A percentile compares a stretch with the other conserved stretches of the same genome.
These are phyloP conservation scores for Menura novaehollandiae DNA, from an alignment of 2,113 vertebrate genomes.

Conservation along the genomic window DNA sequence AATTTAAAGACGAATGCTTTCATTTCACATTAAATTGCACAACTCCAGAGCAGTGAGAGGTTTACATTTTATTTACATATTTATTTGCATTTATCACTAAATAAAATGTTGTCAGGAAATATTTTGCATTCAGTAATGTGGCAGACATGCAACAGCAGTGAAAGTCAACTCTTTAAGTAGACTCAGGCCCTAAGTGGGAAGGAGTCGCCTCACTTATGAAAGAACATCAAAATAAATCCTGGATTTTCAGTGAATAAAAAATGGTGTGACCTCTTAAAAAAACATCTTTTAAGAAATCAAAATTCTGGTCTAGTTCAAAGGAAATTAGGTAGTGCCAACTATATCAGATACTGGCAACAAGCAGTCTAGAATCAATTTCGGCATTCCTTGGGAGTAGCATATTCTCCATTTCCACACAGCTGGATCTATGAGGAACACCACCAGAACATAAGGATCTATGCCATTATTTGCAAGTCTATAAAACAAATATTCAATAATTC, in stretches of 20 bases:
- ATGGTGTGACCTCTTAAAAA: background rate
- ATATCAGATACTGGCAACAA: background rate
- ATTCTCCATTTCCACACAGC: background rate
- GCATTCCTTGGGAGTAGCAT: background rate
- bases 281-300: background rate
- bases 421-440: background rate
- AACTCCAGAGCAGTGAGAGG: background rate
- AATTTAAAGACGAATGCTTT: background rate
- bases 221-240: background rate
- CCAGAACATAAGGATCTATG: background rate
- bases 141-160: background rate
- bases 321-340: background rate
- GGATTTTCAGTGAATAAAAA: background rate
- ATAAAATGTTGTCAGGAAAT: background rate
- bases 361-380: background rate
- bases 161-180: background rate
- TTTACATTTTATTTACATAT: background rate
- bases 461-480: constrained; percentile 40
- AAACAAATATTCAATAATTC: constrained; percentile 56
- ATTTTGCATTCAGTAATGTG: background rate
- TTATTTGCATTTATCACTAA: background rate
- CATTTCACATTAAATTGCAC: background rate
- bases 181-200: background rate
- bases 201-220: background rate
- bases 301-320: background rate